Evolutionary conservation across 2,888 invertebrate genomes (phyloP), one percentile per base, ranked within the genome.

Genomic region (Apamea anceps): DNA sequence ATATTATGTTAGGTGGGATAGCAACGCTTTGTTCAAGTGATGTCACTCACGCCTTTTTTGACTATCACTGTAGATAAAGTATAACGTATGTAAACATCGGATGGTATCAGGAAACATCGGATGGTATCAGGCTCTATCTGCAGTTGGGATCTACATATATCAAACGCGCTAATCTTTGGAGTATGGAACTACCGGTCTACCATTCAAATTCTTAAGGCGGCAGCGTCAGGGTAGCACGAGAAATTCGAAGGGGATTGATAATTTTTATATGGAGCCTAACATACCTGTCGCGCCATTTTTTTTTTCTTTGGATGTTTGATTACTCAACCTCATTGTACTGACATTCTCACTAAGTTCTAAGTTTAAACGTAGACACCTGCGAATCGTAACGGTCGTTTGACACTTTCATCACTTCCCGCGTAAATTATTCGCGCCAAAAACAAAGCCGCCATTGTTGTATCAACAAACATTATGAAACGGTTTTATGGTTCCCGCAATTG

Each of bases 391-490:
- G 75, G 65, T 37, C 72, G 45, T 79, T 71, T 71, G 21, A 75
- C 72, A 77, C 77, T 85, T 80, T 66, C 82, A 74, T 73, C 70
- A 87, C 75, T 83, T 89, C 82, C 82, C 89, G 84, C 90, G 81
- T 72, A 76, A 80, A 71, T 42, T 75, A 25, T 75, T 81, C 77
- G 79, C 90, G 85, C 90, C 77, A 72, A 86, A 90, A 86, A 89
- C 87, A 87, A 89, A 72, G 80, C 79, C 81, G 66, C 75, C 79
- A 82, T 85, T 91, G 87, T 89, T 86, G 80, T 77, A 42, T 75
- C 79, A 88, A 87, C 90, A 87, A 15, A 51, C 70, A 73, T 76
- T 74, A 77, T 75, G 78, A 81, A 87, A 83, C 66, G 4, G 65
- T 71, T 67, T 71, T 82, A 78, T 80, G 54, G 32, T 60, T 60